Evolutionary conservation across 1,140 invertebrate species (phyloP).

Genomic region (Planococcus citri): DNA sequence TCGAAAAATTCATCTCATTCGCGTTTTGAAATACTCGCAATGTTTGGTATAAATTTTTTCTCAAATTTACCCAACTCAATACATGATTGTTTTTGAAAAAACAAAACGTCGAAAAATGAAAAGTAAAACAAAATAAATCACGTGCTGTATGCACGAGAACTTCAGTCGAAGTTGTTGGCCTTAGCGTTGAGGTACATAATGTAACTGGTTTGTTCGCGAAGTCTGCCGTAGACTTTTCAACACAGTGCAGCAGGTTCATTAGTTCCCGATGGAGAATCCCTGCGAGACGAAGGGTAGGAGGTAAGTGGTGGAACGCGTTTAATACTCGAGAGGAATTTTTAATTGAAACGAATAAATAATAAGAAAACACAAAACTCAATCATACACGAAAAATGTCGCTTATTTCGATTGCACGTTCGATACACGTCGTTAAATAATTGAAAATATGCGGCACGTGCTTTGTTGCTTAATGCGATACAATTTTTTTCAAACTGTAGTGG

Average conservation of each 20-base stretch:
- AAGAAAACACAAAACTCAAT: not conserved
- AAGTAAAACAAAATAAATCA: not conserved
- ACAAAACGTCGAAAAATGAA: not conserved
- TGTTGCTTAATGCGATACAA: conserved; percentile 5
- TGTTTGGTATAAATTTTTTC: not conserved
- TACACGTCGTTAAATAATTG: conserved; percentile 5
- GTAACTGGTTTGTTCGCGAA: conserved; percentile 6
- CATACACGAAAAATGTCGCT: conserved; percentile 1
- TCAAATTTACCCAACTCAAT: not conserved
- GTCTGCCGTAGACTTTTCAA: not conserved
- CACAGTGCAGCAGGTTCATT: conserved; percentile 1
- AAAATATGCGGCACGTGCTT: conserved; percentile 6
- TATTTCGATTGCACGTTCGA: conserved; percentile 2
- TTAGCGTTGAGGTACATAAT: not conserved
- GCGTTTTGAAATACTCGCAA: not conserved
- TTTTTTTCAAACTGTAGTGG: not conserved
- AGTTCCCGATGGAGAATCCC: conserved; percentile 1
- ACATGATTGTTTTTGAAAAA: not conserved
- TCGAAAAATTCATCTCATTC: not conserved
- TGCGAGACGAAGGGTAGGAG: not conserved
- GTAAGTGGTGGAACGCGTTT: conserved; percentile 5
- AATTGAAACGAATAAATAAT: no score
- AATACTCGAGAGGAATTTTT: not conserved
- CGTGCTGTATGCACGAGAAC: not conserved
- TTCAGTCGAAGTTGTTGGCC: not conserved